Evolutionary conservation across 2,113 vertebrate genomes (phyloP).

Genomic region (Baryphthengus martii): DNA sequence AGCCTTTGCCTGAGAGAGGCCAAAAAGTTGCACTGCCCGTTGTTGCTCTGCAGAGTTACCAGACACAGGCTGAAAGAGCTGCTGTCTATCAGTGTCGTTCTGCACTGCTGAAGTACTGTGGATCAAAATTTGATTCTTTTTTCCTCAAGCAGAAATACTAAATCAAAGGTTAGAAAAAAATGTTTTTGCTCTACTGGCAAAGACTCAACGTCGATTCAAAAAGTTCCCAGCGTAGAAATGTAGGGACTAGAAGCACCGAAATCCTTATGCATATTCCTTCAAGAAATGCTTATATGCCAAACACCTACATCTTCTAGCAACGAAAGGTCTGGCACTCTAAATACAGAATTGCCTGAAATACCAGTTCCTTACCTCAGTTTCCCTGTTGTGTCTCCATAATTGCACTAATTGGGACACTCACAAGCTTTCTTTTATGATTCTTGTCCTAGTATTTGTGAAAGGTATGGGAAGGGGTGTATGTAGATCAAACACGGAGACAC

Average conservation of each 20-base stretch:
- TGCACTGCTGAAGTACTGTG: not conserved
- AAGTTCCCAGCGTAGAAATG: not conserved
- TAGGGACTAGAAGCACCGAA: not conserved
- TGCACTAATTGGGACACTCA: not conserved
- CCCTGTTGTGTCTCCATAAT: not conserved
- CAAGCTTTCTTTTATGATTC: not conserved
- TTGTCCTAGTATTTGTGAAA: not conserved
- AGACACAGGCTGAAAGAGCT: not conserved
- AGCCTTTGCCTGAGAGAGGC: not conserved
- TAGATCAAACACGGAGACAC: not conserved
- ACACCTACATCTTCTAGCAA: not conserved
- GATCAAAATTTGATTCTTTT: not conserved
- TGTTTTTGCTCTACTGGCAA: not conserved
- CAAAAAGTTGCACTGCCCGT: not conserved
- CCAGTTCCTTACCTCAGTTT: not conserved
- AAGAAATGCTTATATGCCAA: not conserved
- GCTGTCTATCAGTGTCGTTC: not conserved
- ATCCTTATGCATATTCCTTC: not conserved
- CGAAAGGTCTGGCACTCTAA: not conserved
- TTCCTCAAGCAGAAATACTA: not conserved
- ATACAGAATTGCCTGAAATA: not conserved
- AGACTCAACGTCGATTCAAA: not conserved
- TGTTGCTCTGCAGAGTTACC: not conserved
- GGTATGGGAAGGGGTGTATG: not conserved
- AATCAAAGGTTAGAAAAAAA: not conserved